A percentile compares a stretch with the other conserved stretches of the same genome.
phyloP scores from a whole-genome alignment of 2,113 vertebrate species.

The Dipodomys stephensi region DNA sequence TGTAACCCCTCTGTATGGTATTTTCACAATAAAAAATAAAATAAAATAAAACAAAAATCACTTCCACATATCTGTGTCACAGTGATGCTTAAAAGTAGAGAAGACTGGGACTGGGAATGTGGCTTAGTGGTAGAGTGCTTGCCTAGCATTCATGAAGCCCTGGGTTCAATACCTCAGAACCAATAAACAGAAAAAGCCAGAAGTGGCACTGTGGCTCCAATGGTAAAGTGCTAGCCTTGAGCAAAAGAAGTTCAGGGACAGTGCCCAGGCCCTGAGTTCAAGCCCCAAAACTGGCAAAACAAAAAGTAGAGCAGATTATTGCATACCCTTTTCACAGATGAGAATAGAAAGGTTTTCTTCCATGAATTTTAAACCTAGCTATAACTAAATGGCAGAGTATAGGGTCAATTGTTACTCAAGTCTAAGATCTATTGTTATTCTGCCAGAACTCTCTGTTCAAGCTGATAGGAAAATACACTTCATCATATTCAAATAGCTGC shows the following conservation, averaged over 20 bases:
- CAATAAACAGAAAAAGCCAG: too few species aligned
- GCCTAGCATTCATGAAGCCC: too few species aligned
- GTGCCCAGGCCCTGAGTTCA: too few species aligned
- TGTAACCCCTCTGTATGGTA: too few species aligned
- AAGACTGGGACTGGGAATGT: too few species aligned
- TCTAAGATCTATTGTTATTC: background rate
- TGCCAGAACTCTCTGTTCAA: background rate
- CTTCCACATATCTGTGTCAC: background rate
- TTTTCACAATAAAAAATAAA: too few species aligned
- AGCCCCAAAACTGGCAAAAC: too few species aligned
- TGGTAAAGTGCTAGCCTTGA: too few species aligned
- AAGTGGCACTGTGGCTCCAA: too few species aligned
- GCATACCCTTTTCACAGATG: background rate
- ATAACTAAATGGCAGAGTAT: background rate
- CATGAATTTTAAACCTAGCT: background rate
- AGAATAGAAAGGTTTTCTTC: background rate
- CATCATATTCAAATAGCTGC: background rate
- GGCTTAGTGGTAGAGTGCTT: too few species aligned
- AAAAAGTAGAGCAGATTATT: background rate
- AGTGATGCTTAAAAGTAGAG: background rate
- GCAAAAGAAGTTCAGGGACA: too few species aligned
- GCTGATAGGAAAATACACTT: background rate
- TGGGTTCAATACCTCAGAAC: too few species aligned
- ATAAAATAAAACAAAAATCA: background rate
- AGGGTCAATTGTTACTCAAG: background rate